These are phyloP conservation scores for Lingula anatina DNA, from an alignment of 2,888 invertebrate species.

Conservation along the genomic window DNA sequence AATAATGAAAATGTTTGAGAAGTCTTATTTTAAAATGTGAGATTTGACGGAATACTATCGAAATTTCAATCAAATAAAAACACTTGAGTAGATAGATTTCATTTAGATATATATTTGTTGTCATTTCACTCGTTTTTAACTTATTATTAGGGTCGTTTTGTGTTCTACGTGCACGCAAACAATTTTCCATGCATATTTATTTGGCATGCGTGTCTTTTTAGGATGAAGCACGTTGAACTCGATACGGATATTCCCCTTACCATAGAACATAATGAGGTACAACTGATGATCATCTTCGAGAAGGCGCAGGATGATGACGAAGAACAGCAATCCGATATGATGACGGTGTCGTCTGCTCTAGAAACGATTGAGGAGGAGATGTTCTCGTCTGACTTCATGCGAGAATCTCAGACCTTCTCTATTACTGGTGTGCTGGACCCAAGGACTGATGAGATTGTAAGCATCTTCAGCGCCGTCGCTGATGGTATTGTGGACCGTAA, in stretches of 20 bases:
- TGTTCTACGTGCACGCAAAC: too few relatives aligned
- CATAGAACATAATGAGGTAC: background rate
- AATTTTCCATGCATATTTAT: too few relatives aligned
- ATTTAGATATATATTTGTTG: too few relatives aligned
- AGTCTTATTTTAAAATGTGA: too few relatives aligned
- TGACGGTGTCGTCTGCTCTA: background rate
- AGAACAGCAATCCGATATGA: too few relatives aligned
- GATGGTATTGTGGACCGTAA: background rate
- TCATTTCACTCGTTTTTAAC: too few relatives aligned
- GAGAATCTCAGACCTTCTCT: constrained; percentile 9
- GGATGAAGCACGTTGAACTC: background rate
- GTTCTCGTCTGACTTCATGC: background rate
- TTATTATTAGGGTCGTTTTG: too few relatives aligned
- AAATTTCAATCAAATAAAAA: too few relatives aligned
- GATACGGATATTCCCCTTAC: background rate
- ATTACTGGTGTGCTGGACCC: constrained; percentile 64
- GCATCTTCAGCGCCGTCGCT: background rate
- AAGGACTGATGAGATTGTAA: constrained; percentile 58
- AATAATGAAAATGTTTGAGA: too few relatives aligned
- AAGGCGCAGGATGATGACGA: background rate
- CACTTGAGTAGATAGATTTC: too few relatives aligned
- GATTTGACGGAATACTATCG: too few relatives aligned
- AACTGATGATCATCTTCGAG: background rate
- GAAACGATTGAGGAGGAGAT: background rate
- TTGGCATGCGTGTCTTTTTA: background rate